phyloP scores from a whole-genome alignment of 1,140 invertebrate species.

The Drosophila lacertosa region DNA sequence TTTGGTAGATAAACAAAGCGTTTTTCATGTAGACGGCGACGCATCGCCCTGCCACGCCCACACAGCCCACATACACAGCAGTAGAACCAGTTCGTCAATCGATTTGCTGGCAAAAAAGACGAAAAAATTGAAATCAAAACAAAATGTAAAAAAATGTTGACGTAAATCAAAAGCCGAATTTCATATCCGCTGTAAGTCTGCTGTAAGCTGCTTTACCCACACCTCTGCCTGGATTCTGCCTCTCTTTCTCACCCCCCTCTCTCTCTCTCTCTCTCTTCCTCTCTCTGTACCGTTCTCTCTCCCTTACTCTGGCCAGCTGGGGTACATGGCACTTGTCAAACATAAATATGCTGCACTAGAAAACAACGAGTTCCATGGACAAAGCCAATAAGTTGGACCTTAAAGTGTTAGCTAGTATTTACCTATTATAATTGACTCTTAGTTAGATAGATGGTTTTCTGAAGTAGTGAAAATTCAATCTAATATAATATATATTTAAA shows the following conservation, averaged over 20 bases:
- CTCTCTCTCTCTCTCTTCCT: background rate
- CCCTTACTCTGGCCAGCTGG: constrained; percentile 2
- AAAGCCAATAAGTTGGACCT: constrained; percentile 11
- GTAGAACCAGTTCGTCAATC: constrained; percentile 63
- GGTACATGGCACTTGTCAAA: constrained; percentile 59
- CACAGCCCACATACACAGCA: constrained; percentile 18
- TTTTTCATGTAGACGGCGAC: constrained; percentile 53
- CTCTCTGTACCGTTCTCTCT: background rate
- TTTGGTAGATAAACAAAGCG: constrained; percentile 79
- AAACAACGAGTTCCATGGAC: background rate
- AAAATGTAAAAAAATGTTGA: constrained; percentile 59
- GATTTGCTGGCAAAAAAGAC: constrained; percentile 59
- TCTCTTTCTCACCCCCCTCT: background rate
- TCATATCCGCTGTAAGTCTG: constrained; percentile 81
- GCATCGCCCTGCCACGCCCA: constrained; percentile 18
- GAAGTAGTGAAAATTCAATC: too few species aligned
- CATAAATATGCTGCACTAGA: constrained; percentile 41
- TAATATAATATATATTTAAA: too few species aligned
- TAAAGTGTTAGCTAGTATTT: too few species aligned
- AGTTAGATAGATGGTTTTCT: too few species aligned
- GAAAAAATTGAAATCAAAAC: constrained; percentile 19
- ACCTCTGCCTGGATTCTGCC: background rate
- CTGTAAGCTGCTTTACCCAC: constrained; percentile 76
- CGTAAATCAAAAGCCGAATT: constrained; percentile 83
- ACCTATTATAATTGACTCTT: too few species aligned